These are phyloP conservation scores for Bombus waltoni DNA, from an alignment of 1,140 invertebrate species.

Conservation along the genomic window DNA sequence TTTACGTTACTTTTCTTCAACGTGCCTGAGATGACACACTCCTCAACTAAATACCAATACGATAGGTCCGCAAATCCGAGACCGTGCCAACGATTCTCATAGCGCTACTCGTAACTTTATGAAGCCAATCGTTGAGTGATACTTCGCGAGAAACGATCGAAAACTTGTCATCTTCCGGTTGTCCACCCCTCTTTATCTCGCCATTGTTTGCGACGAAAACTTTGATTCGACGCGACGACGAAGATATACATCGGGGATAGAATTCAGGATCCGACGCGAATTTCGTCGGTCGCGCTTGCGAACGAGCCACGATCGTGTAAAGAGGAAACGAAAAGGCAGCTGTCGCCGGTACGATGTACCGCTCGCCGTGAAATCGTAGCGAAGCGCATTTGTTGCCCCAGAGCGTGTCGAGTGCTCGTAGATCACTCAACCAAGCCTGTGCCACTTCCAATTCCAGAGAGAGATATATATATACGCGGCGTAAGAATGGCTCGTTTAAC, in stretches of 20 bases:
- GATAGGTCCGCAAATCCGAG: background rate
- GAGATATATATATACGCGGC: slow-evolving; percentile 40
- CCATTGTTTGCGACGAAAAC: background rate
- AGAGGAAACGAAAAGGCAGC: slow-evolving; percentile 60
- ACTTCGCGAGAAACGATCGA: rapidly evolving
- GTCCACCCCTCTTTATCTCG: background rate
- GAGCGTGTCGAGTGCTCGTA: slow-evolving; percentile 68
- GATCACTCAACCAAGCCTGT: slow-evolving; percentile 60
- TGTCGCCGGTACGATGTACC: slow-evolving; percentile 54
- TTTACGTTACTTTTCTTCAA: background rate
- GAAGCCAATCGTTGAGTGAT: background rate
- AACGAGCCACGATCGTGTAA: slow-evolving; percentile 41
- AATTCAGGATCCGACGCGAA: background rate
- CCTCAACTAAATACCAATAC: too few species aligned
- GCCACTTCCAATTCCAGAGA: slow-evolving; percentile 61
- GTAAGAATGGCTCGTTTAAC: slow-evolving; percentile 47
- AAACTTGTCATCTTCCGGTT: background rate
- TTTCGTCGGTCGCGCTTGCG: slow-evolving; percentile 33
- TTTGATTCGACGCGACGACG: background rate
- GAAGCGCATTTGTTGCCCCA: slow-evolving; percentile 58
- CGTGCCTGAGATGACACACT: background rate
- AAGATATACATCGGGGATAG: background rate
- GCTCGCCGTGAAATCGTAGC: slow-evolving; percentile 62
- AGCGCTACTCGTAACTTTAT: too few species aligned
- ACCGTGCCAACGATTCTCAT: background rate